These are phyloP conservation scores for Archivesica marissinica DNA, from an alignment of 1,140 invertebrate species.

Conservation along the genomic window DNA sequence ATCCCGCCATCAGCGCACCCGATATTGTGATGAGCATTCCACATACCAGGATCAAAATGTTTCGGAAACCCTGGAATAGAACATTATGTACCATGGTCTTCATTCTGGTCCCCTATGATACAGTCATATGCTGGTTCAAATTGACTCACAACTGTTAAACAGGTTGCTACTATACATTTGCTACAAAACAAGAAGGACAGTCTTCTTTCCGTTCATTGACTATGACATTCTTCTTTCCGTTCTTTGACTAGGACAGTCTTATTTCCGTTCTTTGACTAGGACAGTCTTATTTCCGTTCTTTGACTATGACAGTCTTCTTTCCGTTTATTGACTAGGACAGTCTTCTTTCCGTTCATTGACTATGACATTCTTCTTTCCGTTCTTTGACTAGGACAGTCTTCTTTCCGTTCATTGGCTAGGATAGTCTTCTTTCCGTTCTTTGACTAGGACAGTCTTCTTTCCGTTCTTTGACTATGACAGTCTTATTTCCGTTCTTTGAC, in stretches of 20 bases:
- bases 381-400: too few species aligned
- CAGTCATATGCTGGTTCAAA: neutral
- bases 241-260: neutral
- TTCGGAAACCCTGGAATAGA: constrained; percentile 75
- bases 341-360: too few species aligned
- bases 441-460: too few species aligned
- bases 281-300: too few species aligned
- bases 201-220: neutral
- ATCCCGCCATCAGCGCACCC: constrained; percentile 75
- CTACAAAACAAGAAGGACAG: neutral
- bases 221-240: neutral
- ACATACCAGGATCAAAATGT: constrained; percentile 74
- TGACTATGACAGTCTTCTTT: too few species aligned
- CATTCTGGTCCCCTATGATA: neutral
- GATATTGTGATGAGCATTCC: constrained; percentile 75
- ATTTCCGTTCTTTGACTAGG: too few species aligned
- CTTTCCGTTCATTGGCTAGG: too few species aligned
- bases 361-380: too few species aligned
- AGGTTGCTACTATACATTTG: neutral
- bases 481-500: too few species aligned
- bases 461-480: too few species aligned
- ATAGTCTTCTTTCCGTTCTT: too few species aligned
- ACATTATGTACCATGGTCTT: neutral
- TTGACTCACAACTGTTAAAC: neutral
- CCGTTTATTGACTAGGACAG: too few species aligned